Percentiles rank a stretch among this genome's conserved stretches.
Evolutionary conservation across 1,140 invertebrate genomes (phyloP).

Genomic region (Bombus haemorrhoidalis): DNA sequence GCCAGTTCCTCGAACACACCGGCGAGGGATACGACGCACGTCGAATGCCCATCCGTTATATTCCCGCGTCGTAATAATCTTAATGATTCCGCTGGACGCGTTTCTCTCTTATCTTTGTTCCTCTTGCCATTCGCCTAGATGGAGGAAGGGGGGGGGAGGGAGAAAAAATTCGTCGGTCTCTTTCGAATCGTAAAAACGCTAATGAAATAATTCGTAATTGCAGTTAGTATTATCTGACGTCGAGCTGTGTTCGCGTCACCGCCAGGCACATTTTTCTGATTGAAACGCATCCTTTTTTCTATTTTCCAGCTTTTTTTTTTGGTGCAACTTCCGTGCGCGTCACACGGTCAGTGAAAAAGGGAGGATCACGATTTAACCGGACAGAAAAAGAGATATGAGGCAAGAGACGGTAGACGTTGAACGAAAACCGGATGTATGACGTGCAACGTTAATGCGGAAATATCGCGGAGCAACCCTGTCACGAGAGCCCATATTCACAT

Average conservation of each 20-base stretch:
- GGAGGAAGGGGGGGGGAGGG: accelerated
- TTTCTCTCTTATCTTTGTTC: neutral
- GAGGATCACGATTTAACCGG: neutral
- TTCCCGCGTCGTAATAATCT: slow-evolving; percentile 24
- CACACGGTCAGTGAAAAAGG: neutral
- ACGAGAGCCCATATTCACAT: slow-evolving; percentile 42
- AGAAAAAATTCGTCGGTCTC: neutral
- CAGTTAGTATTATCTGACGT: slow-evolving; percentile 8
- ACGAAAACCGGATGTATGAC: slow-evolving; percentile 35
- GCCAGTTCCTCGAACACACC: slow-evolving; percentile 4
- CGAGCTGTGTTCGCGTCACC: neutral
- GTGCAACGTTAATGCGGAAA: slow-evolving; percentile 48
- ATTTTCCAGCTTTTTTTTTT: neutral
- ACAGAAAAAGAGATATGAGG: neutral
- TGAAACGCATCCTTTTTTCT: neutral
- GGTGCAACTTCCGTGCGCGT: neutral
- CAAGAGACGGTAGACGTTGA: neutral
- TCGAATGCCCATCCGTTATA: slow-evolving; percentile 33
- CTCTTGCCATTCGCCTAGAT: neutral
- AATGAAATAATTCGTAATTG: slow-evolving; percentile 12
- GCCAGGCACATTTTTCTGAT: slow-evolving; percentile 26
- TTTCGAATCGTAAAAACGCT: neutral
- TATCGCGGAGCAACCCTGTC: slow-evolving; percentile 39
- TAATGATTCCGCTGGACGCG: neutral
- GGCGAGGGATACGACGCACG: neutral